phyloP scores from a whole-genome alignment of 2,888 invertebrate genomes.

The Abscondita cerata region DNA sequence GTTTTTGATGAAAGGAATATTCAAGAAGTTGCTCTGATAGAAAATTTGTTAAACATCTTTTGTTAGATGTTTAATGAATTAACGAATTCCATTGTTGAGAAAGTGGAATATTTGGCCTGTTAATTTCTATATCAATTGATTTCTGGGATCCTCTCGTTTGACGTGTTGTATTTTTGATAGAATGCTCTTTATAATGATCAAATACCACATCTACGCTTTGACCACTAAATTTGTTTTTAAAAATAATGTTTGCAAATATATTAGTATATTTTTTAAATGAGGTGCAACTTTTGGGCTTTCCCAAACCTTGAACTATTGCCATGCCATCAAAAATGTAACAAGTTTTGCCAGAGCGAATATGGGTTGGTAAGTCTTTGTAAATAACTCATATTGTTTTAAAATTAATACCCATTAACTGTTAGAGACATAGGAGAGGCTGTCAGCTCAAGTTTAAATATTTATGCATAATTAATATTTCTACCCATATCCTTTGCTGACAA shows the following conservation, averaged over 20 bases:
- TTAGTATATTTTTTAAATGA: background rate
- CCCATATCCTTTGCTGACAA: constrained; percentile 12
- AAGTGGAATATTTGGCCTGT: no score
- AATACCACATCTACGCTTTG: constrained; percentile 4
- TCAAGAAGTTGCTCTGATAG: no score
- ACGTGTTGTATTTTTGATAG: constrained; percentile 2
- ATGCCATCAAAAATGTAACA: constrained; percentile 12
- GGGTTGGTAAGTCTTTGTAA: background rate
- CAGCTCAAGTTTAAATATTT: constrained; percentile 7
- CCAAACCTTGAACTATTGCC: constrained; percentile 16
- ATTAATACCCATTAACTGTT: background rate
- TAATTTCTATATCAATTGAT: no score
- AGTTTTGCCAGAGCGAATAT: background rate
- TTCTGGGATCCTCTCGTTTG: constrained; percentile 1
- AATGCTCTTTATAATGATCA: constrained; percentile 5
- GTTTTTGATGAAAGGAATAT: no score
- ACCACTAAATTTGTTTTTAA: background rate
- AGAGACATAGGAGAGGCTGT: background rate
- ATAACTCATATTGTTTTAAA: background rate
- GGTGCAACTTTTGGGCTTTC: constrained; percentile 15
- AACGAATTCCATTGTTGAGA: no score
- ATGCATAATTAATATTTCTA: background rate
- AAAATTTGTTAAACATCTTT: no score
- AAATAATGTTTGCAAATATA: constrained; percentile 1
- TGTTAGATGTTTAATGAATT: no score